Evolutionary conservation across 1,140 invertebrate genomes (phyloP).

Genomic region (Octopus bimaculoides): DNA sequence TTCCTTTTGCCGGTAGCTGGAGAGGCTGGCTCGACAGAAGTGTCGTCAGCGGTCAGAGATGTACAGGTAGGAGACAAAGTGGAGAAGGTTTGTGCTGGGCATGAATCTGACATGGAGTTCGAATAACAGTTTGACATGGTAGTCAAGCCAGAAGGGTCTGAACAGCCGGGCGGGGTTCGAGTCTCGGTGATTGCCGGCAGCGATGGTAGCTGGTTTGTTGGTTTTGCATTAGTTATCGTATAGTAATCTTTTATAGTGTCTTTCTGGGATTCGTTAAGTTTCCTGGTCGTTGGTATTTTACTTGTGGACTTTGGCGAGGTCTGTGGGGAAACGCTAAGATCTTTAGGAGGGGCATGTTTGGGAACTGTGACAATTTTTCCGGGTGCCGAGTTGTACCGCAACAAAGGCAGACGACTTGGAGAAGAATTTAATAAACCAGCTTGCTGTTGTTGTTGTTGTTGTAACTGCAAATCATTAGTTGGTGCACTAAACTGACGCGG

Average conservation of each 20-base stretch:
- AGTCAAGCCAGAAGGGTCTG: slow-evolving; percentile 28
- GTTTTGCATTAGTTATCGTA: slow-evolving; percentile 17
- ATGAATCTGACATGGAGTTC: slow-evolving; percentile 13
- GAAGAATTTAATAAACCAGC: slow-evolving; percentile 21
- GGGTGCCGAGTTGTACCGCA: slow-evolving; percentile 45
- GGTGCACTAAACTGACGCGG: slow-evolving; percentile 27
- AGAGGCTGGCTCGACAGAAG: not conserved
- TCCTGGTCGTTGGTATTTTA: slow-evolving; percentile 10
- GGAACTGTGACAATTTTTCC: slow-evolving; percentile 48
- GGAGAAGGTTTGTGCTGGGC: slow-evolving; percentile 17
- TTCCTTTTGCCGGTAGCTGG: slow-evolving; percentile 8
- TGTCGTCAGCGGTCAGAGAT: slow-evolving; percentile 1
- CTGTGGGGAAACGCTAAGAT: slow-evolving; percentile 11
- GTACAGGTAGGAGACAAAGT: slow-evolving; percentile 21
- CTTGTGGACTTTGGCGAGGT: not conserved
- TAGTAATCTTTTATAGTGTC: slow-evolving; percentile 21
- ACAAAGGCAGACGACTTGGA: slow-evolving; percentile 28
- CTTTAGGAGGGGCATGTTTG: slow-evolving; percentile 29
- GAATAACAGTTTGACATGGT: not conserved
- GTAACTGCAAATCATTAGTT: not conserved
- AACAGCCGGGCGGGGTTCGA: slow-evolving; percentile 38
- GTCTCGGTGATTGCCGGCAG: slow-evolving; percentile 40
- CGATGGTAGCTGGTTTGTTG: slow-evolving; percentile 29
- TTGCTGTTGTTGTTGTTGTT: slow-evolving; percentile 7
- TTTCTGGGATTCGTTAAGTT: slow-evolving; percentile 16